Evolutionary conservation across 2,113 vertebrate species (phyloP), one percentile per base, ranked within the genome.

Genomic region (Cephalophus harveyi): DNA sequence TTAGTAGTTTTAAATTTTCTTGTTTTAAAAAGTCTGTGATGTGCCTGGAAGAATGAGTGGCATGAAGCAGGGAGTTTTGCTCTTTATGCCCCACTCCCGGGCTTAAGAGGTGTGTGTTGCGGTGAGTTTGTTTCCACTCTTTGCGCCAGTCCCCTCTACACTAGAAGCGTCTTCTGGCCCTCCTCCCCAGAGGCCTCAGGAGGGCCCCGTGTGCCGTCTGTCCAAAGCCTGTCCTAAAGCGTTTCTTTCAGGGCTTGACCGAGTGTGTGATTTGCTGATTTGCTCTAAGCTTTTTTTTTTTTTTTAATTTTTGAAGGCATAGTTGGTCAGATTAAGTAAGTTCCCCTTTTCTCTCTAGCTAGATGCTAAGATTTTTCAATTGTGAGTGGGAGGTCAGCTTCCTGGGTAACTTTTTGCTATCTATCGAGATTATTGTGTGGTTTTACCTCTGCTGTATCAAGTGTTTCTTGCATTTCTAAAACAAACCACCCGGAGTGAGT

Each of bases 391-490:
- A 5, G 36, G n/a, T 54, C 48, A 2, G 1, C 30, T 40, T 43
- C 6, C 28, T n/a, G 52, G 36, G 16, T 59, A 52, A 40, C 33
- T 46, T 64, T 28, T 15, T 7, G 14, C 25, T 13, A 0, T 14
- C 19, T 23, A 0, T 11, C 23, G 46, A 48, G 48, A 78, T 17
- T 1, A 0, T 2, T 0, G 0, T 9, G 40, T 74, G 30, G 40
- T 3, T 36, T 60, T 54, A 9, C 14, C 7, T 43, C 50, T 57
- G 50, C 33, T 71, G 1, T 12, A 23, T 52, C 3, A 55, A 6
- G 6, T 6, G 25, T 48, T 78, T 62, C 40, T 79, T n/a, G 9
- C 48, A 19, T 64, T 89, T 48, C 84, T 67, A 54, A 48, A 50
- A 21, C 74, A 59, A 30, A 43, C 40, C 25, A 9, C 50, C 1